Percentiles rank a stretch among this genome's conserved stretches.
Conservation (phyloP, 1,140 invertebrate genomes). For the Drosophila nigromelanica region DNA sequence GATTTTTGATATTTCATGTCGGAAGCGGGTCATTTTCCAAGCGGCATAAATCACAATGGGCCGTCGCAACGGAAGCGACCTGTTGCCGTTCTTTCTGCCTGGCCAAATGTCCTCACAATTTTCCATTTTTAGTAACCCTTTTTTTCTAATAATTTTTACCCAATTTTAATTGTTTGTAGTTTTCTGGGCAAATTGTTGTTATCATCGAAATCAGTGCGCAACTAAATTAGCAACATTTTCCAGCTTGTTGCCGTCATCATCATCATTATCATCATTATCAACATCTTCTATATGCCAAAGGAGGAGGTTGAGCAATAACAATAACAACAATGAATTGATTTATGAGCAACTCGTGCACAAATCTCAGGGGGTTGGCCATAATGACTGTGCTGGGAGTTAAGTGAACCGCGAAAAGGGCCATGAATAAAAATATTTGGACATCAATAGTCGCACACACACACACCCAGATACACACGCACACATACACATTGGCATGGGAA, state of each 20-base stretch:
- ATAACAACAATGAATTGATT: constrained; percentile 73
- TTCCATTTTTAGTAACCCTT: too few relatives aligned
- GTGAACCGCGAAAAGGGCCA: constrained; percentile 80
- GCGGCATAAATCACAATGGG: constrained; percentile 73
- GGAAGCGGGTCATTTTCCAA: constrained; percentile 79
- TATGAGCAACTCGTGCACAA: constrained; percentile 74
- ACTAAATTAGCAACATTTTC: constrained; percentile 76
- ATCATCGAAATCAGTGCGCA: constrained; percentile 30
- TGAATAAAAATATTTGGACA: constrained; percentile 82
- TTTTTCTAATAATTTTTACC: too few relatives aligned
- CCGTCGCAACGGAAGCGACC: constrained; percentile 62
- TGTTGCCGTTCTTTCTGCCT: constrained; percentile 51
- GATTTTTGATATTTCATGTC: constrained; percentile 78
- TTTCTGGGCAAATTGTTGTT: constrained; percentile 44
- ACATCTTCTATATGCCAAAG: background rate
- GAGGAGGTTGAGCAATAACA: constrained; percentile 10
- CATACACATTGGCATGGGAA: constrained; percentile 54
- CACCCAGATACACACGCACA: constrained; percentile 13
- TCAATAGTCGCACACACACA: constrained; percentile 57
- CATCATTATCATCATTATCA: constrained; percentile 16
- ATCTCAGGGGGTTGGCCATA: constrained; percentile 57
- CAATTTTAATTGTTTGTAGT: constrained; percentile 28
- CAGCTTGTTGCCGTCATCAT: constrained; percentile 72
- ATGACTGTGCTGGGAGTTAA: constrained; percentile 75
- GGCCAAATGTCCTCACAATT: too few relatives aligned